Evolutionary conservation across 1,140 invertebrate genomes (phyloP).

Genomic region (Propsilocerus akamusi): DNA sequence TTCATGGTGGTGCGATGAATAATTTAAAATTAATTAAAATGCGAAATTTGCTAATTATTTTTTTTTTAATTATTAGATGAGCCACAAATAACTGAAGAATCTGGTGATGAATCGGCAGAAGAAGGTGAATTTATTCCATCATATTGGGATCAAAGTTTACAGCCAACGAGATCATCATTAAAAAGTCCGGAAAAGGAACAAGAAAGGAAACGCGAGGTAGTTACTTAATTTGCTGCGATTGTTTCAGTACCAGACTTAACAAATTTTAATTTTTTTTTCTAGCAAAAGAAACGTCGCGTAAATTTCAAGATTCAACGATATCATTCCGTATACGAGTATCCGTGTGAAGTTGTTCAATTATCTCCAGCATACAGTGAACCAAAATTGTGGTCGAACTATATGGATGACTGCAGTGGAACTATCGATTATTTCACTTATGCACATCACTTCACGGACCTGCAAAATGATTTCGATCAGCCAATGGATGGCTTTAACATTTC

Average conservation of each 20-base stretch:
- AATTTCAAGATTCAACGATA: constrained; percentile 67
- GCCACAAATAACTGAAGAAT: background rate
- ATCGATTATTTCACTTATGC: background rate
- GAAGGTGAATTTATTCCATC: constrained; percentile 37
- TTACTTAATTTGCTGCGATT: background rate
- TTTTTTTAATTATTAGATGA: background rate
- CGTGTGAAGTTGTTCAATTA: constrained; percentile 32
- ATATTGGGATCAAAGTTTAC: constrained; percentile 36
- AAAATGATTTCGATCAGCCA: background rate
- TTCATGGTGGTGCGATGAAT: background rate
- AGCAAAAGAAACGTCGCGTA: constrained; percentile 34
- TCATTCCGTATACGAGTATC: constrained; percentile 66
- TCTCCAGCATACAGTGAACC: constrained; percentile 7
- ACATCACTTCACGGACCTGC: background rate
- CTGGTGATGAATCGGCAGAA: constrained; percentile 25
- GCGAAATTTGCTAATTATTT: background rate
- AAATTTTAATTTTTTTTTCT: constrained; percentile 6
- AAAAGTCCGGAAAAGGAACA: constrained; percentile 28
- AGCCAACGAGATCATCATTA: constrained; percentile 32
- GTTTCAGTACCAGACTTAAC: background rate
- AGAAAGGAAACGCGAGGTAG: constrained; percentile 5
- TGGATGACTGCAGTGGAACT: background rate
- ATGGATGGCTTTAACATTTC: constrained; percentile 7
- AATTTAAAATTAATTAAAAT: no score
- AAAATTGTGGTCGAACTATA: background rate